Conservation (phyloP, 23 tunicate genomes). For the Styela plicata region DNA sequence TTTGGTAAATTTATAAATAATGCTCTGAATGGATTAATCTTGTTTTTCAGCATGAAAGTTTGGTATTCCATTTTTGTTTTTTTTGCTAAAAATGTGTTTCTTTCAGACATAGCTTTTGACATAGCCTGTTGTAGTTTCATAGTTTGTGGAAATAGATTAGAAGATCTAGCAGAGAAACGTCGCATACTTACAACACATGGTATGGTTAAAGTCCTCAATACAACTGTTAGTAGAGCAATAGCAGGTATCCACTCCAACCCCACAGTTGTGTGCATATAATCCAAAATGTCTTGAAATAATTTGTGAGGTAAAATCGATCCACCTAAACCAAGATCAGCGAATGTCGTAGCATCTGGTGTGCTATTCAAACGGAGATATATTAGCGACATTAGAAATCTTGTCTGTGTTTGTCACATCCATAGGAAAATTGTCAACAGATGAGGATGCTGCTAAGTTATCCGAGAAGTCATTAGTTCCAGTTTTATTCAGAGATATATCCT, state of each 20-base stretch:
- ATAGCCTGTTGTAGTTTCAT: constrained; percentile 6
- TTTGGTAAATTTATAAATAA: constrained; percentile 54
- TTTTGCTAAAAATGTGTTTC: neutral
- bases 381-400: too few relatives aligned
- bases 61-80: constrained; percentile 34
- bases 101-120: neutral
- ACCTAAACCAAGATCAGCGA: constrained; percentile 49
- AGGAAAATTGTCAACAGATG: too few relatives aligned
- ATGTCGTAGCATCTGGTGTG: neutral
- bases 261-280: constrained; percentile 30
- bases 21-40: constrained; percentile 56
- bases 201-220: constrained; percentile 39
- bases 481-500: too few relatives aligned
- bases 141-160: constrained; percentile 58
- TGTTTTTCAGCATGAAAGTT: constrained; percentile 41
- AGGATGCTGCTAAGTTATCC: too few relatives aligned
- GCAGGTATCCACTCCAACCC: constrained; percentile 84
- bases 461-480: too few relatives aligned
- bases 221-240: constrained; percentile 48
- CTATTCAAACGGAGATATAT: too few relatives aligned
- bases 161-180: constrained; percentile 32
- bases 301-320: constrained; percentile 62
- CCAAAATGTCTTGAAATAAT: constrained; percentile 58
- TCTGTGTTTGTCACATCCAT: too few relatives aligned
- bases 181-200: constrained; percentile 65